Percentiles rank a stretch among this genome's conserved stretches.
These are phyloP conservation scores for Cloeon dipterum DNA, from an alignment of 2,888 invertebrate genomes.

Conservation along the genomic window DNA sequence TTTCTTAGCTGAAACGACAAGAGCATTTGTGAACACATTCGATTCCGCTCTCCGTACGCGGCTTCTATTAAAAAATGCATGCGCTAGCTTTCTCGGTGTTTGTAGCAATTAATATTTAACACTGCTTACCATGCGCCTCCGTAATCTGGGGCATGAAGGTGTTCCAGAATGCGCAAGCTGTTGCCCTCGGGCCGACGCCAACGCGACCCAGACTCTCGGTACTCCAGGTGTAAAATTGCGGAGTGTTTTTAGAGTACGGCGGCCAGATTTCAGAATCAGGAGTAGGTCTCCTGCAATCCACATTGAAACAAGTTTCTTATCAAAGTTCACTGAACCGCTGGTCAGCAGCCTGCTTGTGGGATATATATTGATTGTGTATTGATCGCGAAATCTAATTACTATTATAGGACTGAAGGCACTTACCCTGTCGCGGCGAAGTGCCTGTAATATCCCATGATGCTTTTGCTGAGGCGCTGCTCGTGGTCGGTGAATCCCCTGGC, in stretches of 20 bases:
- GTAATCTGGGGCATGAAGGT: constrained; percentile 70
- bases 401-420: no score
- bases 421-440: constrained; percentile 88
- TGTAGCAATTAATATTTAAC: no score
- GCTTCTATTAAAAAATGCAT: no score
- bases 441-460: constrained; percentile 83
- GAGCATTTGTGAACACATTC: no score
- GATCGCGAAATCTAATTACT: no score
- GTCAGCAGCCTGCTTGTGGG: no score
- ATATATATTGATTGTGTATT: no score
- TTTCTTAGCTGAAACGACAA: no score
- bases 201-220: constrained; percentile 45
- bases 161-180: constrained; percentile 91
- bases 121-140: constrained; percentile 5
- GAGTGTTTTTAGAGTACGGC: constrained; percentile 58
- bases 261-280: constrained; percentile 63
- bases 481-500: constrained; percentile 65
- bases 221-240: constrained; percentile 75
- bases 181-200: constrained; percentile 52
- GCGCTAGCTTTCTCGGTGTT: no score
- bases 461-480: constrained; percentile 66
- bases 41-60: no score
- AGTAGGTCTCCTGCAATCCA: constrained; percentile 19
- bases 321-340: no score
- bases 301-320: no score